These are phyloP conservation scores for Diloba caeruleocephala DNA, from an alignment of 2,888 invertebrate genomes.

Conservation along the genomic window DNA sequence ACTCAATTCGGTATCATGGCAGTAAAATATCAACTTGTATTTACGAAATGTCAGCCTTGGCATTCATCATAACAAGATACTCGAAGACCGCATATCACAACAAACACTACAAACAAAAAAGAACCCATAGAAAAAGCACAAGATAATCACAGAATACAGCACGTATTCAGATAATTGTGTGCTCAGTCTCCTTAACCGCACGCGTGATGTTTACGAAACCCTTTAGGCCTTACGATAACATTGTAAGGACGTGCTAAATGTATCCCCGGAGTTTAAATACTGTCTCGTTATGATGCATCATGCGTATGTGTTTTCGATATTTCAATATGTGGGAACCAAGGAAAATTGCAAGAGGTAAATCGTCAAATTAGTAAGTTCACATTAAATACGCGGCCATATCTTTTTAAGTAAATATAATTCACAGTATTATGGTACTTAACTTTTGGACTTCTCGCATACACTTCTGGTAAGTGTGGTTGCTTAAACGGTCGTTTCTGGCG, in stretches of 20 bases:
- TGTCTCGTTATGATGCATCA: constrained; percentile 52
- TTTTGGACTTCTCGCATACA: too few relatives aligned
- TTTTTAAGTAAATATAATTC: too few relatives aligned
- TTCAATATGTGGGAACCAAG: constrained; percentile 37
- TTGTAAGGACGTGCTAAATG: constrained; percentile 62
- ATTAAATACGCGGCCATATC: neutral
- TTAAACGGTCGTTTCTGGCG: too few relatives aligned
- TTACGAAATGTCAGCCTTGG: too few relatives aligned
- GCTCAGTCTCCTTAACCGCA: constrained; percentile 35
- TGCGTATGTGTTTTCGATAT: constrained; percentile 46
- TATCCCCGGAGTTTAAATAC: constrained; percentile 50
- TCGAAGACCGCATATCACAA: constrained; percentile 24
- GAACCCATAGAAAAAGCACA: constrained; percentile 11
- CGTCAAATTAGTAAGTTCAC: neutral
- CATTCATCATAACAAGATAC: constrained; percentile 12
- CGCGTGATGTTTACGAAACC: constrained; percentile 54
- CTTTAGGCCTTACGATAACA: constrained; percentile 55
- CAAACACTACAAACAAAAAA: constrained; percentile 10
- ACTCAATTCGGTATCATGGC: too few relatives aligned
- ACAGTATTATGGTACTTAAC: too few relatives aligned
- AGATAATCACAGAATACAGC: constrained; percentile 13
- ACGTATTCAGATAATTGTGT: constrained; percentile 45
- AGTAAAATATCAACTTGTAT: too few relatives aligned
- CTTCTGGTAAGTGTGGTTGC: too few relatives aligned
- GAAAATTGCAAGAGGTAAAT: constrained; percentile 12